phyloP scores from a whole-genome alignment of 2,797 vertebrate genomes.

The Fundulus diaphanus region DNA sequence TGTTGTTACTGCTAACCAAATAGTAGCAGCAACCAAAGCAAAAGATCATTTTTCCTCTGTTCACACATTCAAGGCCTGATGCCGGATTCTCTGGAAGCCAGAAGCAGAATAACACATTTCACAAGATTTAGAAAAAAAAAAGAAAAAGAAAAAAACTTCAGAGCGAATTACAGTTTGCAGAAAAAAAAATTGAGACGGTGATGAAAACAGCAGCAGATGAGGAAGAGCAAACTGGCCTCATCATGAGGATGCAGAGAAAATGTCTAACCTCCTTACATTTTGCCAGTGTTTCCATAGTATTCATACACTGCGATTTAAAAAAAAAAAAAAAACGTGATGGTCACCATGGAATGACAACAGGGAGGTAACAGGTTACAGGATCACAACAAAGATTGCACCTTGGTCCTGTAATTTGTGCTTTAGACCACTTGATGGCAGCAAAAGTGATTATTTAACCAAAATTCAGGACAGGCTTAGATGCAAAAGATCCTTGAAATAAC shows the following conservation, averaged over 20 bases:
- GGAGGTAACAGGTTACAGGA: not conserved
- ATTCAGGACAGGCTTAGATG: conserved; percentile 4
- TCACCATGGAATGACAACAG: not conserved
- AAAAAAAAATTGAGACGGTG: conserved; percentile 29
- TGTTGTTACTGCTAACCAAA: conserved; percentile 75
- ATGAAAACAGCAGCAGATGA: conserved; percentile 28
- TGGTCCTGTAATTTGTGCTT: conserved; percentile 51
- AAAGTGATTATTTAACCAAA: conserved; percentile 54
- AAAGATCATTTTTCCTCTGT: conserved; percentile 69
- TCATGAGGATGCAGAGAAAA: not conserved
- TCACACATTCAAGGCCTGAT: conserved; percentile 66
- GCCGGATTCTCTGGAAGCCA: conserved; percentile 55
- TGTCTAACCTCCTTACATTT: not conserved
- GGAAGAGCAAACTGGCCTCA: conserved; percentile 19
- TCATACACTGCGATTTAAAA: not conserved
- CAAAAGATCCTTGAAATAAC: not conserved
- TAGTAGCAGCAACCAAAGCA: conserved; percentile 62
- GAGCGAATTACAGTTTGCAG: conserved; percentile 34
- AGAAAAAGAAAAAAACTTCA: conserved; percentile 45
- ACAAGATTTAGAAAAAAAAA: conserved; percentile 29
- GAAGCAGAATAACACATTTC: conserved; percentile 63
- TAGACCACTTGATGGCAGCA: conserved; percentile 77
- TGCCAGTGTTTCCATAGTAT: not conserved
- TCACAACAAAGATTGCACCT: conserved; percentile 3
- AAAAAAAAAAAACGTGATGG: not conserved